Base-by-base conservation (phyloP, 2,888 invertebrate genomes). In the Strigamia transsilvanica region DNA sequence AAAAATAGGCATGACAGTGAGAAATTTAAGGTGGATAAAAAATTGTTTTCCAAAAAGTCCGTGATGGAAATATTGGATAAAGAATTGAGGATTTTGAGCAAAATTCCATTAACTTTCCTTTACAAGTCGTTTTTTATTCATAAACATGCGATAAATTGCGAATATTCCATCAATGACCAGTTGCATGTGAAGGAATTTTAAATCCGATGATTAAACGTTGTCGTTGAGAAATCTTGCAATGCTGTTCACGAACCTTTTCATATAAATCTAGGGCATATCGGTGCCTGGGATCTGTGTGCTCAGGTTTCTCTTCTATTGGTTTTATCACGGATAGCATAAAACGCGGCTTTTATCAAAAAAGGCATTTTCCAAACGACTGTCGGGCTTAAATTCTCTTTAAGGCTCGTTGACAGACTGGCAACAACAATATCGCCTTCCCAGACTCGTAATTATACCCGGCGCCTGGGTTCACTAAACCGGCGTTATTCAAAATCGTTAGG, bases 291-390 rank as follows among this genome's bases (percentile, higher is more conserved):
- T 66, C 61, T 66, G 23, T 46, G 61, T 66, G 61, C 61, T 66
- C 61, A 66, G 61, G 61, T 66, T 66, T 66, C 61, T 66, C 21
- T 23, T n/a, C 61, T 66, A 66, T 66, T 66, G 61, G 61, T 66
- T 66, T 66, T 66, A 66, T 66, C 61, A 66, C 61, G 61, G 61
- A 66, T 66, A n/a, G 61, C 18, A 23, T 66, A 66, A 66, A 66
- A 66, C 21, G 61, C n/a, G 13, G 61, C 61, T 21, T n/a, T 66
- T 66, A 66, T 66, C 61, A 66, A 23, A 66, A 66, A 66, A 66
- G 61, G 23, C 61, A 21, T 66, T 66, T 23, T 66, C 61, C 7
- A 66, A 66, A 66, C 61, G 21, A 66, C 61, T 66, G 61, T 66
- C 18, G 61, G 61, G 61, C 61, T 66, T 66, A 51, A n/a, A 12